A percentile compares a stretch with the other conserved stretches of the same genome.
Evolutionary conservation across 1,140 invertebrate genomes (phyloP).

Genomic region (Vanessa atalanta): DNA sequence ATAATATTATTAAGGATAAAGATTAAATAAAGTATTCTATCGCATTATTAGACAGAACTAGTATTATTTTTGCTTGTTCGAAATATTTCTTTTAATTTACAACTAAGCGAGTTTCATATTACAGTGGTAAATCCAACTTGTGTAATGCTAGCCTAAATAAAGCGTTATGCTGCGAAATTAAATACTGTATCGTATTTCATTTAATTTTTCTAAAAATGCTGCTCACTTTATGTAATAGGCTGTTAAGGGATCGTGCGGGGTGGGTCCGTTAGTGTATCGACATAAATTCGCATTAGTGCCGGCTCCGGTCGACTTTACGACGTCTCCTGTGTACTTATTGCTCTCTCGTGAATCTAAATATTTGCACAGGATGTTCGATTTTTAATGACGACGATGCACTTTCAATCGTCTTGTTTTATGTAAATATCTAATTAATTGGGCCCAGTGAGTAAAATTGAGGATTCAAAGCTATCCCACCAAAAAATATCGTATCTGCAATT

Average conservation of each 20-base stretch:
- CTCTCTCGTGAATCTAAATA: slow-evolving; percentile 46
- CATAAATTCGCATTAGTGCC: slow-evolving; percentile 78
- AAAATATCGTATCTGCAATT: too few relatives aligned
- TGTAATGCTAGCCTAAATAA: neutral
- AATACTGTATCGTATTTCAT: neutral
- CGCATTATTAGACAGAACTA: too few relatives aligned
- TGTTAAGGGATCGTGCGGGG: slow-evolving; percentile 62
- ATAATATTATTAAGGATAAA: too few relatives aligned
- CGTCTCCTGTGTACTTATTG: slow-evolving; percentile 66
- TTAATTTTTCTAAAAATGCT: slow-evolving; percentile 43
- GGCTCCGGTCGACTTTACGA: slow-evolving; percentile 76
- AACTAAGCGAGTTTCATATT: too few relatives aligned
- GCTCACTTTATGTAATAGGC: slow-evolving; percentile 64
- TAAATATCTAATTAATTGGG: too few relatives aligned
- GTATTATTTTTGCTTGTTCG: too few relatives aligned
- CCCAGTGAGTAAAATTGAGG: too few relatives aligned
- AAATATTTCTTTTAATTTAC: too few relatives aligned
- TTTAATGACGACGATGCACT: slow-evolving; percentile 19
- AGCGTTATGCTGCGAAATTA: neutral
- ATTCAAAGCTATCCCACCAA: too few relatives aligned
- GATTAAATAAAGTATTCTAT: too few relatives aligned
- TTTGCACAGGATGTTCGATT: slow-evolving; percentile 36
- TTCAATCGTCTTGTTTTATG: neutral
- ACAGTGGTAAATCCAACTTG: too few relatives aligned
- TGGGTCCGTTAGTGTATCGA: slow-evolving; percentile 63